Conservation (phyloP, 1,140 invertebrate species). For the Drosophila mojavensis region DNA sequence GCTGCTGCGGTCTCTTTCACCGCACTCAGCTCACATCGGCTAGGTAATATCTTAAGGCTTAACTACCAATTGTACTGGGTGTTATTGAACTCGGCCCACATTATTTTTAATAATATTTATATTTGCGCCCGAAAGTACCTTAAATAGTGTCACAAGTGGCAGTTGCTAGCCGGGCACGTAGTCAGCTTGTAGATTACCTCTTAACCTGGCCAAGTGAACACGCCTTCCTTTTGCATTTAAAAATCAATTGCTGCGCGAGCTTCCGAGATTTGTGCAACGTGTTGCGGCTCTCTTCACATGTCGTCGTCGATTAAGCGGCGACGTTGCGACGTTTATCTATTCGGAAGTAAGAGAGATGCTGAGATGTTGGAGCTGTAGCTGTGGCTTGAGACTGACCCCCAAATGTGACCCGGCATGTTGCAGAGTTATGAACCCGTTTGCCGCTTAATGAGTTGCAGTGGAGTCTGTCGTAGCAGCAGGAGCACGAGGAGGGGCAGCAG, state of each 20-base stretch:
- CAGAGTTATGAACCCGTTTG: conserved; percentile 77
- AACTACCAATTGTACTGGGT: conserved; percentile 28
- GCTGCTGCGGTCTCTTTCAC: conserved; percentile 44
- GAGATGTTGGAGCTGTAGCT: conserved; percentile 12
- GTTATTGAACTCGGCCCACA: conserved; percentile 48
- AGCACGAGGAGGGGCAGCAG: neutral
- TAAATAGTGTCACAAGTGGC: conserved; percentile 59
- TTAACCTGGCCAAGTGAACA: neutral
- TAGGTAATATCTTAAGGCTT: conserved; percentile 6
- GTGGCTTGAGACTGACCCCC: conserved; percentile 43
- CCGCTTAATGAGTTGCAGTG: conserved; percentile 63
- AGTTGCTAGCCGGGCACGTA: conserved; percentile 69
- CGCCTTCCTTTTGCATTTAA: conserved; percentile 36
- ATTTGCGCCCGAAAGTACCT: conserved; percentile 45
- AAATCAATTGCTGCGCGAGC: conserved; percentile 63
- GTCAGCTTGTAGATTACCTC: neutral
- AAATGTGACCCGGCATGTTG: conserved; percentile 29
- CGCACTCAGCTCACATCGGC: conserved; percentile 19
- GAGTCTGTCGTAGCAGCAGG: conserved; percentile 33
- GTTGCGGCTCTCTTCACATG: conserved; percentile 57
- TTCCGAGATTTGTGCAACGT: neutral
- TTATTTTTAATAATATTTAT: conserved; percentile 40
- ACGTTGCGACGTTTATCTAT: conserved; percentile 56
- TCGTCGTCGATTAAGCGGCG: conserved; percentile 55
- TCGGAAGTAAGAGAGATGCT: conserved; percentile 45